Evolutionary conservation across 2,797 vertebrate species (phyloP).

Genomic region (Forpus xanthops): DNA sequence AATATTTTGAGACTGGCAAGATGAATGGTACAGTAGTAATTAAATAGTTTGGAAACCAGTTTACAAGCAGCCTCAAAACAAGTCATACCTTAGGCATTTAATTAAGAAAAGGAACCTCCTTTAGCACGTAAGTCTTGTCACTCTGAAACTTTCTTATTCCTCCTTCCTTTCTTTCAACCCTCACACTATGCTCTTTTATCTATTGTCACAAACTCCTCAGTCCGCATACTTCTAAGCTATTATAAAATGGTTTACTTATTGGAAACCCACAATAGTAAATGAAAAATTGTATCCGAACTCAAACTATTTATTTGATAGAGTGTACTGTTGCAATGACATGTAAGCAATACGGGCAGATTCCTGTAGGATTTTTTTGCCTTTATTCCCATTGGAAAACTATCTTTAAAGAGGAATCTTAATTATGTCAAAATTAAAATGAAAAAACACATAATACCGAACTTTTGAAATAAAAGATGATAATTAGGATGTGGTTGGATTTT

Average conservation of each 20-base stretch:
- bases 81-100: conserved; percentile 41
- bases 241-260: neutral
- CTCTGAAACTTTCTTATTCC: conserved; percentile 19
- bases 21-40: conserved; percentile 40
- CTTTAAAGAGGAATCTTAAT: conserved; percentile 18
- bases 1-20: conserved; percentile 44
- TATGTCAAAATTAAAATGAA: conserved; percentile 1
- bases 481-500: conserved; percentile 1
- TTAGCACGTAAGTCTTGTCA: conserved; percentile 3
- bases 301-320: neutral
- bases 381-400: neutral
- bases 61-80: conserved; percentile 25
- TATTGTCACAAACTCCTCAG: neutral
- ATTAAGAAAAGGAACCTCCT: conserved; percentile 48
- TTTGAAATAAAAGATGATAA: neutral
- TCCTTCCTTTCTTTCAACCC: neutral
- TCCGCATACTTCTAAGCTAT: neutral
- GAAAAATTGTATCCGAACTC: neutral
- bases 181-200: neutral
- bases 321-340: neutral
- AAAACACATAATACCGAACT: neutral
- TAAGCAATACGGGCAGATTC: neutral
- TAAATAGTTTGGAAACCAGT: conserved; percentile 52
- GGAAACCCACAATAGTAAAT: neutral
- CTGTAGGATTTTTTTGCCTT: neutral